Conservation (phyloP, 2,888 invertebrate genomes). For the Cremastobaeus sp. region DNA sequence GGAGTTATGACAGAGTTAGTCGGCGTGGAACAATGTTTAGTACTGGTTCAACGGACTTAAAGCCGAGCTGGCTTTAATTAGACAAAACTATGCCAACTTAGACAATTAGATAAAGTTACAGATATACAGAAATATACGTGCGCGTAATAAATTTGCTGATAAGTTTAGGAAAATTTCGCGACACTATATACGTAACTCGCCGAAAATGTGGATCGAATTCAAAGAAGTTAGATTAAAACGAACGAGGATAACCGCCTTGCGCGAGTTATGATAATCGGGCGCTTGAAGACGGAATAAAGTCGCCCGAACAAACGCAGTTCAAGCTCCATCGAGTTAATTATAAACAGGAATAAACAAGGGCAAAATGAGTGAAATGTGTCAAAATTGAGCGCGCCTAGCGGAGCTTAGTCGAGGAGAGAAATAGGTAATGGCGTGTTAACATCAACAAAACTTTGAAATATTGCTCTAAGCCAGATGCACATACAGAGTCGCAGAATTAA, state of each 20-base stretch:
- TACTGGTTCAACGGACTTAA: slow-evolving; percentile 33
- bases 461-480: no score
- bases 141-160: no score
- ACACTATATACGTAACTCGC: neutral
- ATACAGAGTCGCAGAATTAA: no score
- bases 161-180: slow-evolving; percentile 21
- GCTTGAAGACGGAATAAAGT: slow-evolving; percentile 26
- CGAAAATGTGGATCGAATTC: slow-evolving; percentile 29
- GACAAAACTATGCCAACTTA: slow-evolving; percentile 53
- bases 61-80: slow-evolving; percentile 36
- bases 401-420: slow-evolving; percentile 22
- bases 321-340: slow-evolving; percentile 16
- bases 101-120: slow-evolving; percentile 42
- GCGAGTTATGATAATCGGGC: slow-evolving; percentile 12
- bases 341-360: slow-evolving; percentile 28
- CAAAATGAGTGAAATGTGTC: slow-evolving; percentile 41
- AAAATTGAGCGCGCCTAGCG: slow-evolving; percentile 21
- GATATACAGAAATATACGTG: slow-evolving; percentile 29
- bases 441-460: slow-evolving; percentile 42
- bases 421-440: slow-evolving; percentile 42
- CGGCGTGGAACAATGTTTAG: slow-evolving; percentile 40
- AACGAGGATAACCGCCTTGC: neutral
- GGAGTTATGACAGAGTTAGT: slow-evolving; percentile 42
- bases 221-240: slow-evolving; percentile 19
- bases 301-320: slow-evolving; percentile 2